Conservation (phyloP, 2,797 vertebrate species). For the Gila robusta region DNA sequence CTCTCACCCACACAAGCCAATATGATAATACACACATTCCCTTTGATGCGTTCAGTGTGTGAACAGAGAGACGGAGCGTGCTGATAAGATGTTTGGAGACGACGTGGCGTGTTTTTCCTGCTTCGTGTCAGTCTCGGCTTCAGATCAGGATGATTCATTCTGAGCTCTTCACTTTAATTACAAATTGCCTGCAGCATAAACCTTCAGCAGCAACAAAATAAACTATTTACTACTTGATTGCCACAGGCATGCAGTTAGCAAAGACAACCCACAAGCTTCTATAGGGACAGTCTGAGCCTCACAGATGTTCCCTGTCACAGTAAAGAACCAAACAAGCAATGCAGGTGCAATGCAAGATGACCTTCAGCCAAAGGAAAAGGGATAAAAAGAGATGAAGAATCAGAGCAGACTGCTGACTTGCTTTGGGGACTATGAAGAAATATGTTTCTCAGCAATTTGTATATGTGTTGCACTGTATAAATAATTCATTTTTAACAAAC, state of each 20-base stretch:
- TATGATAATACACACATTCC: constrained; percentile 15
- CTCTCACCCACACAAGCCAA: constrained; percentile 10
- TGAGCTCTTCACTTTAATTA: constrained; percentile 50
- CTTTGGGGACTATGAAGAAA: not conserved
- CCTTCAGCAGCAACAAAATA: constrained; percentile 7
- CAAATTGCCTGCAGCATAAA: constrained; percentile 8
- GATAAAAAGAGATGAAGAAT: constrained; percentile 8
- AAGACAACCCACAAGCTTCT: constrained; percentile 24
- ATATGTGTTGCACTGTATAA: constrained; percentile 13
- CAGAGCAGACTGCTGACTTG: constrained; percentile 25
- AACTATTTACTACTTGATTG: constrained; percentile 38
- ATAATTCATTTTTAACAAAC: constrained; percentile 32
- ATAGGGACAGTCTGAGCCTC: not conserved
- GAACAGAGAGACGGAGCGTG: constrained; percentile 31
- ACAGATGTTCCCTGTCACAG: not conserved
- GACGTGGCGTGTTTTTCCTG: not conserved
- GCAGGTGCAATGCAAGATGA: constrained; percentile 30
- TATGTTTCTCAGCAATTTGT: constrained; percentile 34
- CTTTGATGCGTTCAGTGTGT: constrained; percentile 22
- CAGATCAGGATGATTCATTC: constrained; percentile 20
- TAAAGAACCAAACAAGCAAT: constrained; percentile 37
- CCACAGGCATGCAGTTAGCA: constrained; percentile 4
- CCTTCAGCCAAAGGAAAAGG: constrained; percentile 28
- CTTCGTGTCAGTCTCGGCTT: constrained; percentile 29
- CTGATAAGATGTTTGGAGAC: constrained; percentile 41